A percentile compares a stretch with the other conserved stretches of the same genome.
phyloP scores from a whole-genome alignment of 2,113 vertebrate genomes.

The Harpagus bidentatus region DNA sequence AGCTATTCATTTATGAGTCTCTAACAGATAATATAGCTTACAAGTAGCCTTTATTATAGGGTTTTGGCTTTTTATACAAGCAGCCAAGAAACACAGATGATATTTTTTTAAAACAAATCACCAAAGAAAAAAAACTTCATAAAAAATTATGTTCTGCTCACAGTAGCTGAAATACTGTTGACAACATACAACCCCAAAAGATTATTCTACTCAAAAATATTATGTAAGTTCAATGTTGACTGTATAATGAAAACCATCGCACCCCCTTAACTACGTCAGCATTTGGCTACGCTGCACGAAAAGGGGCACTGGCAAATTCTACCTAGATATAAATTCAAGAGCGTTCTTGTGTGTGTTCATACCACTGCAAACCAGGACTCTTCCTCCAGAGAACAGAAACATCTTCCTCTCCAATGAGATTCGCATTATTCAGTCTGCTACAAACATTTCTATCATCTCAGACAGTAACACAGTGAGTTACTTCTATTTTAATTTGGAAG shows the following conservation, averaged over 20 bases:
- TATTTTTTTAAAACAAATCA: not conserved
- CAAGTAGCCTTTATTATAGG: not conserved
- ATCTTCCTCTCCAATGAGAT: not conserved
- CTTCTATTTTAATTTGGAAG: not conserved
- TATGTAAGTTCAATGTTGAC: not conserved
- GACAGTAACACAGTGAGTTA: not conserved
- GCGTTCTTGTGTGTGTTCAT: accelerated
- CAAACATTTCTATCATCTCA: not conserved
- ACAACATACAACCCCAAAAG: not conserved
- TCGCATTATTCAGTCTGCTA: not conserved
- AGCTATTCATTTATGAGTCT: not conserved
- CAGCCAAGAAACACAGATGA: not conserved
- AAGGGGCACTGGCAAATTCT: not conserved
- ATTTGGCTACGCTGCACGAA: not conserved
- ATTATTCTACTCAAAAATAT: not conserved
- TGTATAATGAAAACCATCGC: not conserved
- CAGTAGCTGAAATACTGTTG: not conserved
- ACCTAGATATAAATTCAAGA: not conserved
- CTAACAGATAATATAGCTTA: not conserved
- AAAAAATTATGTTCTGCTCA: not conserved
- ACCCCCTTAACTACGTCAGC: not conserved
- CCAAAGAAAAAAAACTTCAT: not conserved
- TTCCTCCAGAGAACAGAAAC: not conserved
- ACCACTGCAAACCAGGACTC: not conserved
- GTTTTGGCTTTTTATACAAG: not conserved